Conservation (phyloP, 2,888 invertebrate species). For the Tillus elongatus region DNA sequence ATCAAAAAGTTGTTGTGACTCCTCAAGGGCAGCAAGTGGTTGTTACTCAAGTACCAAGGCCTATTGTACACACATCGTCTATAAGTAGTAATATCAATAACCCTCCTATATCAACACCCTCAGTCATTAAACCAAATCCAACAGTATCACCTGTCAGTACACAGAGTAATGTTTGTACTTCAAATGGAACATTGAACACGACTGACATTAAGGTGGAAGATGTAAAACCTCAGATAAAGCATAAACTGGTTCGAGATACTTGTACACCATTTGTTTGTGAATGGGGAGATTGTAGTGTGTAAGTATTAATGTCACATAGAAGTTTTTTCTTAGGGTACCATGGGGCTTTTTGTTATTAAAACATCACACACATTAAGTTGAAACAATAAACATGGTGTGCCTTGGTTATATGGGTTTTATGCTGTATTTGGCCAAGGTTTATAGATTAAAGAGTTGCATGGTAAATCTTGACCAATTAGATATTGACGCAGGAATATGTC, state of each 20-base stretch:
- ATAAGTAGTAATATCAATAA: constrained; percentile 39
- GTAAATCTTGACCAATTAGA: too few relatives aligned
- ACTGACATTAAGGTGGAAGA: constrained; percentile 28
- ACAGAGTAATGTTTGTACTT: constrained; percentile 22
- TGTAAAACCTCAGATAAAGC: constrained; percentile 34
- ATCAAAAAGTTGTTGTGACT: constrained; percentile 46
- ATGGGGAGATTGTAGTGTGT: constrained; percentile 82
- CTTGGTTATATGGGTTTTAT: too few relatives aligned
- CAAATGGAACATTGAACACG: constrained; percentile 20
- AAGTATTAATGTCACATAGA: constrained; percentile 28
- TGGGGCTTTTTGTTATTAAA: too few relatives aligned
- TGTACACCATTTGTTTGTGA: constrained; percentile 69
- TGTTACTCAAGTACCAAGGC: constrained; percentile 52
- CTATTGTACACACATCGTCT: constrained; percentile 44
- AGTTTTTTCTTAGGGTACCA: not conserved
- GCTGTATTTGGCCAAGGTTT: too few relatives aligned
- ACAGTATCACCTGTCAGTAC: constrained; percentile 23
- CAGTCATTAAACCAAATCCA: constrained; percentile 29
- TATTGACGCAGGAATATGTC: too few relatives aligned
- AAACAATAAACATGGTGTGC: too few relatives aligned
- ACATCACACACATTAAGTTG: too few relatives aligned
- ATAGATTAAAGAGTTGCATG: too few relatives aligned
- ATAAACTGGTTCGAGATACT: constrained; percentile 37
- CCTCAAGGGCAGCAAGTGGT: constrained; percentile 58
- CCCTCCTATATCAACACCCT: constrained; percentile 37